Percentiles rank a stretch among this genome's conserved stretches.
These are phyloP conservation scores for Acanthopagrus latus DNA, from an alignment of 2,797 vertebrate species.

Conservation along the genomic window DNA sequence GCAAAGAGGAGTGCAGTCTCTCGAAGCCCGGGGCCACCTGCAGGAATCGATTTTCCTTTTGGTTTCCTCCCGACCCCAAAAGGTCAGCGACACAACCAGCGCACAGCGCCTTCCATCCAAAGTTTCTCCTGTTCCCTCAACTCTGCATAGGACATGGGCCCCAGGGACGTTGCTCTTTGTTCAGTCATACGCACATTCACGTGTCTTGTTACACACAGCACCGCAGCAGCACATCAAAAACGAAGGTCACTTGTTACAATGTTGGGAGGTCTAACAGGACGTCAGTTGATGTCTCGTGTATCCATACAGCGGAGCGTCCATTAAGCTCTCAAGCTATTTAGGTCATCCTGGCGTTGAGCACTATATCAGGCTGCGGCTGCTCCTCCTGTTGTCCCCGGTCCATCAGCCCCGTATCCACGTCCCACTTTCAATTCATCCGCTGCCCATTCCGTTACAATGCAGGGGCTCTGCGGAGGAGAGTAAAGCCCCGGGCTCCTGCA, in stretches of 20 bases:
- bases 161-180: not conserved
- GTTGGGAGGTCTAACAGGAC: slow-evolving; percentile 20
- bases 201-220: slow-evolving; percentile 31
- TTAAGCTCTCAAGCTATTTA: slow-evolving; percentile 59
- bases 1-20: not conserved
- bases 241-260: slow-evolving; percentile 49
- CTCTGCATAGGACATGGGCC: slow-evolving; percentile 37
- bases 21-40: slow-evolving; percentile 1
- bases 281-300: not conserved
- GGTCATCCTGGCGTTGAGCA: slow-evolving; percentile 68
- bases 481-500: not conserved
- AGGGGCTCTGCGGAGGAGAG: slow-evolving; percentile 26
- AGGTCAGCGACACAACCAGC: slow-evolving; percentile 33
- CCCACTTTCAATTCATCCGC: slow-evolving; percentile 33
- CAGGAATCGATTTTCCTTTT: slow-evolving; percentile 1
- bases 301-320: slow-evolving; percentile 18
- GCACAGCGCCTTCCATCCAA: not conserved
- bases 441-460: slow-evolving; percentile 28
- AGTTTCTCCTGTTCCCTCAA: not conserved
- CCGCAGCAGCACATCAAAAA: slow-evolving; percentile 21
- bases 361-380: slow-evolving; percentile 34
- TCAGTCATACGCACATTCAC: slow-evolving; percentile 24
- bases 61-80: slow-evolving; percentile 29
- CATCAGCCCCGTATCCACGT: slow-evolving; percentile 42
- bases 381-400: slow-evolving; percentile 37